Evolutionary conservation across 2,888 invertebrate species (phyloP), one percentile per base, ranked within the genome.

Genomic region (Alcis repandata): DNA sequence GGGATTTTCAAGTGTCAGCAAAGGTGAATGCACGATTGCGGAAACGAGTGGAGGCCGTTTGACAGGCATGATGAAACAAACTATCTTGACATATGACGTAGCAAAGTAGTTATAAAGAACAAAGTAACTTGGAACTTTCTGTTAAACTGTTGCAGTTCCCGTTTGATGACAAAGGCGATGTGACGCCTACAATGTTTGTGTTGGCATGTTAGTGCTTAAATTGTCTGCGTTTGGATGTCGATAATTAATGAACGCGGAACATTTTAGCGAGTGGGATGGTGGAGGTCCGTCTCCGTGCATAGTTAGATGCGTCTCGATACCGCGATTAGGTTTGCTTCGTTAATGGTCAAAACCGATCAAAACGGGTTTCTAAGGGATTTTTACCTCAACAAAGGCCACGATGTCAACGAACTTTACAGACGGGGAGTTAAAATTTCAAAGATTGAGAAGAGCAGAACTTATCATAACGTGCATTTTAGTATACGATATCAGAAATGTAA

Each of bases 21-120:
- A 76, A 90, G 91, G 88, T 91, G 88, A 92, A 90, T 74, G 91
- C 71, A 87, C 90, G 87, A 85, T 86, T 85, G 86, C 90, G 91
- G 91, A 91, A 91, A 85, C 79, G 77, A 72, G 73, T 71, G 79
- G 84, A 88, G 89, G 89, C 83, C 89, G 73, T 63, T 27, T 59
- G 70, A 72, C 71, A 60, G 66, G 69, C 71, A 74, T 88, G 89
- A 87, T 84, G 90, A 89, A 91, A 89, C 80, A 89, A 90, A 89
- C 80, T 75, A 72, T 76, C 78, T 74, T 74, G 81, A 70, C 79
- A 79, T 80, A 77, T 86, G 86, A 85, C 85, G 87, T 78, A 76
- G 76, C 61, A 65, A 66, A 38, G 53, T 53, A 59, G 58, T 49
- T 61, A 63, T 46, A 63, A 62, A 59, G 61, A 68, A 72, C 70